These are phyloP conservation scores for Diadophis punctatus DNA, from an alignment of 2,113 vertebrate genomes.

Conservation along the genomic window DNA sequence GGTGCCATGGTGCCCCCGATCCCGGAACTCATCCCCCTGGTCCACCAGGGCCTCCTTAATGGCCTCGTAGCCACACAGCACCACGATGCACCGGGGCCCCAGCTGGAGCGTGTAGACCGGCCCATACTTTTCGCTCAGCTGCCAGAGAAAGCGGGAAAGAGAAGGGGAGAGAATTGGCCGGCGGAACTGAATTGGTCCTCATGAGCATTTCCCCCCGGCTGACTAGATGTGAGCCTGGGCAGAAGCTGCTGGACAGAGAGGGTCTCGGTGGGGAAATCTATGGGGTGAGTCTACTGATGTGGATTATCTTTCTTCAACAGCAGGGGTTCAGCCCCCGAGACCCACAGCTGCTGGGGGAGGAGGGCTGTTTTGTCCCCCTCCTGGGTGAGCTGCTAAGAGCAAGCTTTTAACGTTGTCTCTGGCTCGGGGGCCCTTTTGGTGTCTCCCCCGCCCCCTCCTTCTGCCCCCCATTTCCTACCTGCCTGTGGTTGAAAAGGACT, in stretches of 20 bases:
- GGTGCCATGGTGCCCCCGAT: slow-evolving; percentile 56
- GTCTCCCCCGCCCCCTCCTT: no score
- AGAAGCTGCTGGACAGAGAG: not conserved
- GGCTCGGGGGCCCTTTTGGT: no score
- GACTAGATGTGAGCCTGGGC: not conserved
- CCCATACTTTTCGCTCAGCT: slow-evolving; percentile 65
- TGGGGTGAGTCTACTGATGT: not conserved
- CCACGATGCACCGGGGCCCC: slow-evolving; percentile 54
- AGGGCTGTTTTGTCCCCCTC: no score
- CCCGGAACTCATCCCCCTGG: slow-evolving; percentile 57
- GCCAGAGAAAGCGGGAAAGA: not conserved
- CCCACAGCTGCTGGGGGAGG: not conserved
- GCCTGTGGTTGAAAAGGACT: no score
- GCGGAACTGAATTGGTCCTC: not conserved
- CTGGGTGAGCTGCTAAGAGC: no score
- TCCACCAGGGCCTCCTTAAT: slow-evolving; percentile 65
- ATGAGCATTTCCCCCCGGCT: not conserved
- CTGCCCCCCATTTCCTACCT: no score
- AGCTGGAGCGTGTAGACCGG: slow-evolving; percentile 61
- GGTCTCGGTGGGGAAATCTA: not conserved
- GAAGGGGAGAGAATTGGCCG: not conserved
- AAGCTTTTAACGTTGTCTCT: no score
- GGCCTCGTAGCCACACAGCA: slow-evolving; percentile 60
- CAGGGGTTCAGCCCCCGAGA: not conserved
- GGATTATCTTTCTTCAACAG: not conserved